Percentiles rank a stretch among this genome's conserved stretches.
phyloP scores from a whole-genome alignment of 2,113 vertebrate genomes.

The Marcusenius ussheri region DNA sequence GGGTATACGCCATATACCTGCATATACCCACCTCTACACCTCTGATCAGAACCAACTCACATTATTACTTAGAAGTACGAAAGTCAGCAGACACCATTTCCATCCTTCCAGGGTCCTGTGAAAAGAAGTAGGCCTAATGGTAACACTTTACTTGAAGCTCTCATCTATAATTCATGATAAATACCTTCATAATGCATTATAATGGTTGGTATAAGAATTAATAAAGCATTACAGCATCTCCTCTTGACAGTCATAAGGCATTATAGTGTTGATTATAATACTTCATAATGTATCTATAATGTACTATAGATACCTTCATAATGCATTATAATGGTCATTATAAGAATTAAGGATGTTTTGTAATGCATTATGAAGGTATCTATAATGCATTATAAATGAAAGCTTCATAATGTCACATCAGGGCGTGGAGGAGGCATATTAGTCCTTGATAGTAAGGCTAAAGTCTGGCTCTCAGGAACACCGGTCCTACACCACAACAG shows the following conservation, averaged over 20 bases:
- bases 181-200: background rate
- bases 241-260: background rate
- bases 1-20: background rate
- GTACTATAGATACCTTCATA: background rate
- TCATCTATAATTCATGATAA: background rate
- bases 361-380: background rate
- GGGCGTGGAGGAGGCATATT: background rate
- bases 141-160: background rate
- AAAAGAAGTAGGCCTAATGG: background rate
- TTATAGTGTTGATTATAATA: background rate
- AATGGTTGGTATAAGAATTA: background rate
- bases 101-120: background rate
- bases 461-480: slow-evolving; percentile 8
- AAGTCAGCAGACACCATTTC: background rate
- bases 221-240: background rate
- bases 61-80: background rate
- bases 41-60: background rate
- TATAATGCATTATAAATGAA: background rate
- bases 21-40: background rate
- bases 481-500: background rate
- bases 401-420: background rate
- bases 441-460: background rate
- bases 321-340: background rate
- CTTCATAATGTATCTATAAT: background rate
- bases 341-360: background rate